Evolutionary conservation across 2,888 invertebrate species (phyloP).

Genomic region (Dryobota labecula): DNA sequence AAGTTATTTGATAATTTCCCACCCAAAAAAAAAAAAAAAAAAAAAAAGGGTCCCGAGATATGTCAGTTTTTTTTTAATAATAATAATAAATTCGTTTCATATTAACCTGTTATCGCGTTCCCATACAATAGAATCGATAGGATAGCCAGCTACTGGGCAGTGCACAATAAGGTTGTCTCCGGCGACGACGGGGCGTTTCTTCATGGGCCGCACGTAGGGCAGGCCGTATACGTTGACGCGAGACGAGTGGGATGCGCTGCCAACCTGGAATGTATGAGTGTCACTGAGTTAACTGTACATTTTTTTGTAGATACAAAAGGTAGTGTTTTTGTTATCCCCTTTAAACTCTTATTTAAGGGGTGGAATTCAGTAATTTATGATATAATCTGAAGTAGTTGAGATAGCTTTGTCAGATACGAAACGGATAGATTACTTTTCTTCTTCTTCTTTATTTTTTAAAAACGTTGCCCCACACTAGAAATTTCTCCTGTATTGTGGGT

Average conservation of each 20-base stretch:
- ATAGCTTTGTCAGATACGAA: background rate
- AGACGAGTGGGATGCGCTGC: constrained; percentile 95
- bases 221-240: constrained; percentile 97
- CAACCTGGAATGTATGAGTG: constrained; percentile 90
- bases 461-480: no score
- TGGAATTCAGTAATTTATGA: background rate
- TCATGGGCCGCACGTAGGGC: constrained; percentile 97
- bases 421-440: background rate
- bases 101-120: constrained; percentile 93
- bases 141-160: constrained; percentile 98
- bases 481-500: no score
- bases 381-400: background rate
- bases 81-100: background rate
- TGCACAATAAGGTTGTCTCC: constrained; percentile 97
- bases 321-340: background rate
- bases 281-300: background rate
- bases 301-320: background rate
- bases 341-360: background rate
- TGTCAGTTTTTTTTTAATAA: no score
- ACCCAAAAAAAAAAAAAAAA: no score
- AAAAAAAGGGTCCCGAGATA: no score
- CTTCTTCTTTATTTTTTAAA: no score
- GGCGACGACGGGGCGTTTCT: constrained; percentile 97
- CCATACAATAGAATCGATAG: constrained; percentile 98
- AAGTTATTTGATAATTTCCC: no score